Evolutionary conservation across 2,797 vertebrate species (phyloP).

Genomic region (Cossypha caffra): DNA sequence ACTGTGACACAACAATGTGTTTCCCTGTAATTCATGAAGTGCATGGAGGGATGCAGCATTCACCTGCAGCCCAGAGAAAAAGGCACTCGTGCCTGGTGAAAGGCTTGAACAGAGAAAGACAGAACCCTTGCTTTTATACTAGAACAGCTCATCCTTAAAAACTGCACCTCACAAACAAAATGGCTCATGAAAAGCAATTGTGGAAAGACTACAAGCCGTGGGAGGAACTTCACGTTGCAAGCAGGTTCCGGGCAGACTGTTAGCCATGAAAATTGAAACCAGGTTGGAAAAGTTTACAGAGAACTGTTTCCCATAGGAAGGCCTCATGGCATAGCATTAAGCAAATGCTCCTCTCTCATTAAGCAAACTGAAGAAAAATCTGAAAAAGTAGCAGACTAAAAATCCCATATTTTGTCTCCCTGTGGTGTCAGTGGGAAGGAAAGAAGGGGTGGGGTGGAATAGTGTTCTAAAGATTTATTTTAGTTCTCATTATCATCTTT

Average conservation of each 20-base stretch:
- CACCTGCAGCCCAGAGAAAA: background rate
- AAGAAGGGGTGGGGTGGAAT: background rate
- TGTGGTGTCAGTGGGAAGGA: accelerated
- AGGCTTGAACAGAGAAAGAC: background rate
- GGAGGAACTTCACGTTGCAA: background rate
- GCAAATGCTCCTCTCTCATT: background rate
- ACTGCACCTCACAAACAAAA: no score
- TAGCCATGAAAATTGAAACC: background rate
- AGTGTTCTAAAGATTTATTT: background rate
- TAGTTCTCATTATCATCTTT: background rate
- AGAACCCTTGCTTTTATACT: background rate
- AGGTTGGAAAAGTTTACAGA: background rate
- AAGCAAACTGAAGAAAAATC: background rate
- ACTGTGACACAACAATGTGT: no score
- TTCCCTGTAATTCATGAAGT: background rate
- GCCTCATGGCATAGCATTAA: background rate
- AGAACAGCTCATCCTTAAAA: background rate
- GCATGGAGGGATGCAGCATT: no score
- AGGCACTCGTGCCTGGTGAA: background rate
- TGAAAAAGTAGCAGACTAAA: background rate
- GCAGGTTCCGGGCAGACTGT: accelerated
- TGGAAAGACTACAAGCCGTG: background rate
- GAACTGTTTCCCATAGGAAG: background rate
- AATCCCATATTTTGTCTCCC: background rate
- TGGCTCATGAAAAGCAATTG: background rate